Conservation (phyloP, 2,113 vertebrate genomes). For the Halcyon malimbica region DNA sequence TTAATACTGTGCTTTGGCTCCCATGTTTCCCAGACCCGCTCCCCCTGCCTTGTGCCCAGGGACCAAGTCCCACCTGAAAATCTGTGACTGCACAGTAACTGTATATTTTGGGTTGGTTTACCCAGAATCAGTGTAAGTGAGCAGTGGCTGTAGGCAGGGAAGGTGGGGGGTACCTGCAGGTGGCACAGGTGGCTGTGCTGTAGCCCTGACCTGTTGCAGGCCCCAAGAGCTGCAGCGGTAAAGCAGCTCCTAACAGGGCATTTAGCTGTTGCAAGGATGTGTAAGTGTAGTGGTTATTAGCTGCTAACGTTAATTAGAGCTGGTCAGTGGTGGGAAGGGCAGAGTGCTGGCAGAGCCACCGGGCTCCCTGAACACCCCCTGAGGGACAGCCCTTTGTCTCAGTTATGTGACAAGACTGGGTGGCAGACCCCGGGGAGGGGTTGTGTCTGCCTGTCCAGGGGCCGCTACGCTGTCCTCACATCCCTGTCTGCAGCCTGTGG, state of each 20-base stretch:
- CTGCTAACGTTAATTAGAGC: background rate
- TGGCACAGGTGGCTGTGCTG: background rate
- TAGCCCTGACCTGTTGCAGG: background rate
- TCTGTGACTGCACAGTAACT: rapidly evolving
- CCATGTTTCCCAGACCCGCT: rapidly evolving
- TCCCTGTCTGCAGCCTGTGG: background rate
- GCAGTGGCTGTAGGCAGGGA: rapidly evolving
- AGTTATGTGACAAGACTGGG: background rate
- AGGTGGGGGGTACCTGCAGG: rapidly evolving
- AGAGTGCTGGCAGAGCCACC: background rate
- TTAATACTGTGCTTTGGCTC: background rate
- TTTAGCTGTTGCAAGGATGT: background rate
- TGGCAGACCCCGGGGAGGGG: background rate
- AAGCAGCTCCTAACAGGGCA: background rate
- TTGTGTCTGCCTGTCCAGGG: rapidly evolving
- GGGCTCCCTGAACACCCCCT: background rate
- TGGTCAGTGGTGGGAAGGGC: rapidly evolving
- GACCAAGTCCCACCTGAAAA: background rate
- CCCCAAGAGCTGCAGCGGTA: background rate
- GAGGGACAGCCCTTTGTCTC: background rate
- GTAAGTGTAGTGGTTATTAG: background rate
- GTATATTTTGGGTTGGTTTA: background rate
- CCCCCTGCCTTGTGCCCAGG: rapidly evolving
- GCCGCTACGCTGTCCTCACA: rapidly evolving
- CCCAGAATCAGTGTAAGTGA: background rate